Conservation (phyloP, 2,888 invertebrate species). For the Thyatira batis region DNA sequence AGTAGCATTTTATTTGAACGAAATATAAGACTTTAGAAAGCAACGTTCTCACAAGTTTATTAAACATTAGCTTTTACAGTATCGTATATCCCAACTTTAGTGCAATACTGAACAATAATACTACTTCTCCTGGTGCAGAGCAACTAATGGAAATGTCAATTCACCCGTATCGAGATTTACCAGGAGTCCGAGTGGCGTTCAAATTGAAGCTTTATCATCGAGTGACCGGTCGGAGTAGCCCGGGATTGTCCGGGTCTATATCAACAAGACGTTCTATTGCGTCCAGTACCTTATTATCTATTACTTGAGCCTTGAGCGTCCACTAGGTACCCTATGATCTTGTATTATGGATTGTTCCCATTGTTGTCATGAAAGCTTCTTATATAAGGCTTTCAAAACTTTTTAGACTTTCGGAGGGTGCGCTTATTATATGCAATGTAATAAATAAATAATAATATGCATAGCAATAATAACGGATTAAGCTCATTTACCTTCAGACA, state of each 20-base stretch:
- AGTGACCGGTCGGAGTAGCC: constrained; percentile 25
- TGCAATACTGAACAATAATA: constrained; percentile 3
- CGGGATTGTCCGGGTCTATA: constrained; percentile 28
- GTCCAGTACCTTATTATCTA: constrained; percentile 25
- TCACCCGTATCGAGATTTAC: constrained; percentile 3
- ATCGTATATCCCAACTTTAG: not conserved
- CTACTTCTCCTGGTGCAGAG: constrained; percentile 2
- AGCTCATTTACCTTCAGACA: no score
- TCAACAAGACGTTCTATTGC: constrained; percentile 30
- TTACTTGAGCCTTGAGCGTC: constrained; percentile 18
- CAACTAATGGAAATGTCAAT: constrained; percentile 20
- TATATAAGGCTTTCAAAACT: no score
- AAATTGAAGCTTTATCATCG: constrained; percentile 22
- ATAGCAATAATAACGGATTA: no score
- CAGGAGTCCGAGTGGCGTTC: not conserved
- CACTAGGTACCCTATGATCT: constrained; percentile 17
- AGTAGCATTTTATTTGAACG: no score
- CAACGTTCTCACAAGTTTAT: not conserved
- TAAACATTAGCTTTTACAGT: not conserved
- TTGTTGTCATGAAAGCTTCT: no score
- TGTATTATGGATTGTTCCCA: not conserved
- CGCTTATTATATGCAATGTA: no score
- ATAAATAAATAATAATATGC: no score
- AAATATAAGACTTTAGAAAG: not conserved
- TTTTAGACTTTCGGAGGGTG: no score